Base-by-base conservation (phyloP, 2,113 vertebrate genomes). In the Chascanopsetta lugubris region DNA sequence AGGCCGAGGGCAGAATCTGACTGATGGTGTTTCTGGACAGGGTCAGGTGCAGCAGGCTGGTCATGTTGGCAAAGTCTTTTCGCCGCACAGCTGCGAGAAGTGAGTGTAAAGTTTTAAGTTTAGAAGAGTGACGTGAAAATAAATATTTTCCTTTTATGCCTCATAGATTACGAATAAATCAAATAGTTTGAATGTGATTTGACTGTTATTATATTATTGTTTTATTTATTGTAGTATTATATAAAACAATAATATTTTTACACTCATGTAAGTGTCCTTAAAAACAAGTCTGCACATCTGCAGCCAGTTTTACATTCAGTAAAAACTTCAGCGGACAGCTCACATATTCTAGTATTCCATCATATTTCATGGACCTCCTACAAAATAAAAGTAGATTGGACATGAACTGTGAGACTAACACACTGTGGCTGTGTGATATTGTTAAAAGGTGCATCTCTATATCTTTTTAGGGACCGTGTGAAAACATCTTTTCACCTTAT, bases 21-120 rank as follows among this genome's bases (percentile, higher is more conserved):
- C 95, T 96, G 77, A 99, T 98, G 61, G 97, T 97, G 69, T 99
- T 99, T 6, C 95, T 91, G 0, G 95, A 97, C 0, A 98, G 70
- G 0, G 96, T 97, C 72, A 98, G 77, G 56, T 99, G 96, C 27
- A 98, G 89, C 1, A 98, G 90, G 26, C 93, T 93, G 0, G 96
- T 99, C 96, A 99, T 98, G 88, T 99, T 98, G 61, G 95, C 94
- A 71, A 99, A 96, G 56, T 98, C 96, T 0, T 92, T 91, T 2
- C 83, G 79, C 13, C 94, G 83, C 0, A 98, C 93, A 0, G 93
- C 93, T 90, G 62, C n/a, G n/a, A n/a, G n/a, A n/a, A n/a, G n/a
- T n/a, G 6, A 68, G 27, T 1, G 1, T 77, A n/a, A n/a, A n/a
- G n/a, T n/a, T n/a, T n/a, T n/a, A n/a, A n/a, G n/a, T n/a, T n/a